A percentile compares a stretch with the other conserved stretches of the same genome.
phyloP scores from a whole-genome alignment of 2,888 invertebrate genomes.

The Nezara viridula region DNA sequence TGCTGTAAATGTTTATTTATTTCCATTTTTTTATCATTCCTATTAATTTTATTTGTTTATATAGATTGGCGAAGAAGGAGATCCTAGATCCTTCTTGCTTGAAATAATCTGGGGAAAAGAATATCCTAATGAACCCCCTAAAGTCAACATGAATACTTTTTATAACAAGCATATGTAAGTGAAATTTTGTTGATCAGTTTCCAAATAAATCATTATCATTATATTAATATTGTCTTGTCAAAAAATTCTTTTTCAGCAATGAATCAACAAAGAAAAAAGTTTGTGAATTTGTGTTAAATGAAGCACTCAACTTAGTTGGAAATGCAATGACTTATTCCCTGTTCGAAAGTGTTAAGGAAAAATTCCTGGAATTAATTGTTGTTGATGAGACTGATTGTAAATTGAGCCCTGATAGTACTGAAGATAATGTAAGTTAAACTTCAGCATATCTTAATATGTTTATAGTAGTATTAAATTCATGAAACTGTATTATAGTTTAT shows the following conservation, averaged over 20 bases:
- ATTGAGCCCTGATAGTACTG: slow-evolving; percentile 58
- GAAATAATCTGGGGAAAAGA: slow-evolving; percentile 89
- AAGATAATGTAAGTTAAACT: slow-evolving; percentile 38
- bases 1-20: neutral
- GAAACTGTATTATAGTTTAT: too few relatives aligned
- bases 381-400: slow-evolving; percentile 75
- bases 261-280: slow-evolving; percentile 76
- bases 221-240: neutral
- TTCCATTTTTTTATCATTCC: neutral
- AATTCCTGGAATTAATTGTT: slow-evolving; percentile 78
- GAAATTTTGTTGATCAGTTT: neutral
- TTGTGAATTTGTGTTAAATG: slow-evolving; percentile 74
- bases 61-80: slow-evolving; percentile 86
- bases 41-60: slow-evolving; percentile 67
- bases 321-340: slow-evolving; percentile 95
- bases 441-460: too few relatives aligned
- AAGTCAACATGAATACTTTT: slow-evolving; percentile 89
- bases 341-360: slow-evolving; percentile 92
- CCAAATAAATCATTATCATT: neutral
- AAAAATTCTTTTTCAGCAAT: slow-evolving; percentile 45
- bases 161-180: slow-evolving; percentile 94
- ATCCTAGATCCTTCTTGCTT: slow-evolving; percentile 84
- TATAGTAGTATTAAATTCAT: too few relatives aligned
- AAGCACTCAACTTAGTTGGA: slow-evolving; percentile 87
- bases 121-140: slow-evolving; percentile 88